phyloP scores from a whole-genome alignment of 2,797 vertebrate species.

The Phylloscopus collybita region DNA sequence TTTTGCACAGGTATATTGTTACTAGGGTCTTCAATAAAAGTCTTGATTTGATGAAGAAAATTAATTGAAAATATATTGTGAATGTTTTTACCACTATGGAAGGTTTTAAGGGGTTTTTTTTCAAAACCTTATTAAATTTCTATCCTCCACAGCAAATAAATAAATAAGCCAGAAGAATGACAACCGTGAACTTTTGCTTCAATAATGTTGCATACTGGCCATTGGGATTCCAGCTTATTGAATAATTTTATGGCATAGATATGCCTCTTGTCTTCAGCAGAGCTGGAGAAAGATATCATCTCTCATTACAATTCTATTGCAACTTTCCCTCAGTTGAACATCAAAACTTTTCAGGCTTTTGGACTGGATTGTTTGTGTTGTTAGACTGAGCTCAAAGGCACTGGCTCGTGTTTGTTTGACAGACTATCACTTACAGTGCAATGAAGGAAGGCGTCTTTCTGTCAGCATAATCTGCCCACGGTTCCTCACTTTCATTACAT shows the following conservation, averaged over 20 bases:
- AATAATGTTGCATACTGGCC: background rate
- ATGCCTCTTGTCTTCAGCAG: background rate
- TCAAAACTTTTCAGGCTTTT: slow-evolving; percentile 21
- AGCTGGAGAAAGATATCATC: background rate
- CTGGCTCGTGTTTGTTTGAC: background rate
- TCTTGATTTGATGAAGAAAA: background rate
- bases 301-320: background rate
- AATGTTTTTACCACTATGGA: background rate
- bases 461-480: slow-evolving; percentile 18
- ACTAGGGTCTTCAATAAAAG: background rate
- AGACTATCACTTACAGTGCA: slow-evolving; percentile 37
- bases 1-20: background rate
- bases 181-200: background rate
- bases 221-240: background rate
- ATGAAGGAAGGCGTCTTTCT: background rate
- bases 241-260: background rate
- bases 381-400: background rate
- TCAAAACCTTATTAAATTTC: background rate
- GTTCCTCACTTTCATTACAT: slow-evolving; percentile 58
- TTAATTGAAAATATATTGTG: background rate
- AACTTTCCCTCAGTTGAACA: background rate
- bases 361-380: background rate
- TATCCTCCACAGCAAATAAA: background rate
- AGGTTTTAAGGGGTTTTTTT: background rate
- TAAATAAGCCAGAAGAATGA: background rate